These are phyloP conservation scores for Chromobotia macracanthus DNA, from an alignment of 2,797 vertebrate species.

Conservation along the genomic window DNA sequence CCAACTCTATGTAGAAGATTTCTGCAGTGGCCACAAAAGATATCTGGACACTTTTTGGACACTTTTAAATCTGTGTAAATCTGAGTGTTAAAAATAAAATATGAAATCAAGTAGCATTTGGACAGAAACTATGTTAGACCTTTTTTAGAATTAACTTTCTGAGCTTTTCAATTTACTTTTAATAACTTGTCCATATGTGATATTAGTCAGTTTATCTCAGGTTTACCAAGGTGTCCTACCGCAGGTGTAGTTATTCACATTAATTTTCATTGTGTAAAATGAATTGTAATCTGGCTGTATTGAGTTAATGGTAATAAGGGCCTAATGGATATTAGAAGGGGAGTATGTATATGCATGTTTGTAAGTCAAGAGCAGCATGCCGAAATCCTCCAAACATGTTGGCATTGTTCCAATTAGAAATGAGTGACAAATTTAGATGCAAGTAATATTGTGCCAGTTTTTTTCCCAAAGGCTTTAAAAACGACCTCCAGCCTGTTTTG, in stretches of 20 bases:
- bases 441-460: slow-evolving; percentile 13
- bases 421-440: not conserved
- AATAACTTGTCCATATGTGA: too few species aligned
- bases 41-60: not conserved
- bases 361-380: not conserved
- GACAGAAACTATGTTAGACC: not conserved
- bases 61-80: not conserved
- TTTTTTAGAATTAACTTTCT: too few species aligned
- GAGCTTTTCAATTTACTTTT: too few species aligned
- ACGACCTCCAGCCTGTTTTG: slow-evolving; percentile 29
- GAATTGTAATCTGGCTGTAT: too few species aligned
- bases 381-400: not conserved
- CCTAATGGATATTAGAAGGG: not conserved
- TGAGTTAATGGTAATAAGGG: not conserved
- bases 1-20: not conserved
- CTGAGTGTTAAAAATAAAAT: not conserved
- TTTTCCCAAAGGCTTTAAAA: slow-evolving; percentile 33
- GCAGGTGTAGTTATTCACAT: too few species aligned
- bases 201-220: too few species aligned
- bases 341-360: slow-evolving; percentile 6
- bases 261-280: too few species aligned
- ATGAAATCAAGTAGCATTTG: not conserved
- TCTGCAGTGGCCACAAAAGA: not conserved
- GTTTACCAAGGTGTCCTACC: too few species aligned
- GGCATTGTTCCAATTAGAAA: slow-evolving; percentile 2